These are phyloP conservation scores for Exephanes ischioxanthus DNA, from an alignment of 2,888 invertebrate genomes.

Conservation along the genomic window DNA sequence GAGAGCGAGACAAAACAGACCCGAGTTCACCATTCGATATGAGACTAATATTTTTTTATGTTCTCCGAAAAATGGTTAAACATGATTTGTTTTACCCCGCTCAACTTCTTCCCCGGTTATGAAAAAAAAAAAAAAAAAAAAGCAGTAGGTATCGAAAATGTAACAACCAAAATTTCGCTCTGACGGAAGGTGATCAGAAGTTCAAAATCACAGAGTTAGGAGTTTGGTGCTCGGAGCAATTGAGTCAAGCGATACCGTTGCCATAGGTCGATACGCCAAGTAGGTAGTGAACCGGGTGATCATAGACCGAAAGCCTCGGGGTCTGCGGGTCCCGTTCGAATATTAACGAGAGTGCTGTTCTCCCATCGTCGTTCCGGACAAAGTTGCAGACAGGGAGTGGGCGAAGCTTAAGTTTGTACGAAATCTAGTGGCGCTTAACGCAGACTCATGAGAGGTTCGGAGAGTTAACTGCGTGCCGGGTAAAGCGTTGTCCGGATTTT, in stretches of 20 bases:
- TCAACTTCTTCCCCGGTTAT: too few relatives aligned
- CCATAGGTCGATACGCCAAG: constrained; percentile 14
- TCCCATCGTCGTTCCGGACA: constrained; percentile 9
- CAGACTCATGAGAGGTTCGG: constrained; percentile 36
- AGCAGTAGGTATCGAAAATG: not conserved
- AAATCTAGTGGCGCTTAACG: constrained; percentile 42
- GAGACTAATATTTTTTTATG: too few relatives aligned
- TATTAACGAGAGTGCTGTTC: constrained; percentile 70
- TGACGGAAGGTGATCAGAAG: not conserved
- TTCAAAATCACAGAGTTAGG: constrained; percentile 18
- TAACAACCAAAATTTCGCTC: not conserved
- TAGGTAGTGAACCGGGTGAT: constrained; percentile 9
- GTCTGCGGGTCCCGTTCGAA: constrained; percentile 64
- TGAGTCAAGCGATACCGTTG: constrained; percentile 9
- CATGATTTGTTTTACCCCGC: too few relatives aligned
- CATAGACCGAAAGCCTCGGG: constrained; percentile 16
- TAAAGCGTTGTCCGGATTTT: constrained; percentile 77
- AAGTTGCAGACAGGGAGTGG: constrained; percentile 39
- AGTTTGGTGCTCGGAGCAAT: not conserved
- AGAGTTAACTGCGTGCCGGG: constrained; percentile 73
- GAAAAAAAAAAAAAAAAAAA: not conserved
- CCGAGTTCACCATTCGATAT: too few relatives aligned
- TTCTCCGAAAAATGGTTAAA: too few relatives aligned
- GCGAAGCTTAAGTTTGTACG: constrained; percentile 29
- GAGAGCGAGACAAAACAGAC: too few relatives aligned